A percentile compares a stretch with the other conserved stretches of the same genome.
These are phyloP conservation scores for Lasioglossum lativentre DNA, from an alignment of 2,888 invertebrate species.

Conservation along the genomic window DNA sequence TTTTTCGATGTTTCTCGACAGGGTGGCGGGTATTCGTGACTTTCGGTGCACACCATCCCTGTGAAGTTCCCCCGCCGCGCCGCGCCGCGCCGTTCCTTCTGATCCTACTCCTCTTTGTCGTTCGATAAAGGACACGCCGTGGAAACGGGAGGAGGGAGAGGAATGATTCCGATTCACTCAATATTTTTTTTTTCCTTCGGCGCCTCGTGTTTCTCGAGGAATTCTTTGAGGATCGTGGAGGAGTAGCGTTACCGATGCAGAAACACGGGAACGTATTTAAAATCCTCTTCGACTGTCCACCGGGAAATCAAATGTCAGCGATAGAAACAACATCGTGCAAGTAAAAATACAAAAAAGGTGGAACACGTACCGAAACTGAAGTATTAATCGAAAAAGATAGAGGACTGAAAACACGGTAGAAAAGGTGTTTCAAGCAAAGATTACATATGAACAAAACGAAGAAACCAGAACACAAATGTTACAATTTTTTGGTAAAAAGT, in stretches of 20 bases:
- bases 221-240: slow-evolving; percentile 34
- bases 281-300: slow-evolving; percentile 20
- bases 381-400: not conserved
- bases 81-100: slow-evolving; percentile 41
- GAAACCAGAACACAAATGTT: not conserved
- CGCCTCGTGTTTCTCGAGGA: slow-evolving; percentile 19
- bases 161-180: slow-evolving; percentile 35
- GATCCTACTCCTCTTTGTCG: slow-evolving; percentile 59
- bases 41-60: not conserved
- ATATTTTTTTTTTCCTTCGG: slow-evolving; percentile 34
- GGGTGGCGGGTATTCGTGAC: not conserved
- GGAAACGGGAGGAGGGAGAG: slow-evolving; percentile 23
- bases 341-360: not conserved
- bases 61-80: not conserved
- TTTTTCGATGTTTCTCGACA: slow-evolving; percentile 6
- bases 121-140: slow-evolving; percentile 57
- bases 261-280: slow-evolving; percentile 37
- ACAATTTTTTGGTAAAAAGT: not conserved
- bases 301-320: not conserved
- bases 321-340: not conserved
- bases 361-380: not conserved
- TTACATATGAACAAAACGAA: not conserved
- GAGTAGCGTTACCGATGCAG: slow-evolving; percentile 39
- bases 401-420: not conserved
- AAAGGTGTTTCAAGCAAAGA: not conserved